Percentiles rank a stretch among this genome's conserved stretches.
Conservation (phyloP, 2,797 vertebrate genomes). For the Naso thynnoides region DNA sequence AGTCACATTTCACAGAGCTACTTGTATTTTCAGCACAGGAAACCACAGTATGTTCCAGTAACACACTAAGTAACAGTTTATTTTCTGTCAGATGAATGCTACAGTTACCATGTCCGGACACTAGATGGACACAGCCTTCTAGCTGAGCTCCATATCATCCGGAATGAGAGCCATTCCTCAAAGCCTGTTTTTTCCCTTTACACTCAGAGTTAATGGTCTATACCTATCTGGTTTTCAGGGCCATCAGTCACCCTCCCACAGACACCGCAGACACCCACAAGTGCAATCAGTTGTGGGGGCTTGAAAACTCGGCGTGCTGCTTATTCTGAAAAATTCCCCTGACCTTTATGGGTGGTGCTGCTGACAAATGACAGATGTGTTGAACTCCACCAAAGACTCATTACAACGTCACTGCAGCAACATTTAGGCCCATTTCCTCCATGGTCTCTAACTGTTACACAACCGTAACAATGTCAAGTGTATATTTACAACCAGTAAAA, state of each 20-base stretch:
- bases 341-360: constrained; percentile 76
- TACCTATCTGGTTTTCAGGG: constrained; percentile 48
- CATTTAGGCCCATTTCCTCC: constrained; percentile 61
- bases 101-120: constrained; percentile 67
- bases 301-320: constrained; percentile 52
- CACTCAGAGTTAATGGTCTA: constrained; percentile 74
- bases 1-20: constrained; percentile 21
- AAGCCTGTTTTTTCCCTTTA: constrained; percentile 22
- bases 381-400: constrained; percentile 65
- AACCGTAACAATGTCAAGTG: constrained; percentile 26
- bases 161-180: constrained; percentile 34
- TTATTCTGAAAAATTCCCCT: constrained; percentile 70
- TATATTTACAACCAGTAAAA: constrained; percentile 50
- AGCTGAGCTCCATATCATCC: neutral
- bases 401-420: constrained; percentile 57
- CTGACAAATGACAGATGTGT: constrained; percentile 75
- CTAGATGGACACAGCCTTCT: constrained; percentile 78
- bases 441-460: constrained; percentile 49
- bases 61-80: neutral
- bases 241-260: constrained; percentile 63
- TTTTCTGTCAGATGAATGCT: neutral
- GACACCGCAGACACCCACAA: constrained; percentile 50
- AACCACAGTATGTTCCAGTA: constrained; percentile 44
- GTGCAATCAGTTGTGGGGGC: constrained; percentile 55
- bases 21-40: constrained; percentile 44